These are phyloP conservation scores for Turnix velox DNA, from an alignment of 2,113 vertebrate species.

Conservation along the genomic window DNA sequence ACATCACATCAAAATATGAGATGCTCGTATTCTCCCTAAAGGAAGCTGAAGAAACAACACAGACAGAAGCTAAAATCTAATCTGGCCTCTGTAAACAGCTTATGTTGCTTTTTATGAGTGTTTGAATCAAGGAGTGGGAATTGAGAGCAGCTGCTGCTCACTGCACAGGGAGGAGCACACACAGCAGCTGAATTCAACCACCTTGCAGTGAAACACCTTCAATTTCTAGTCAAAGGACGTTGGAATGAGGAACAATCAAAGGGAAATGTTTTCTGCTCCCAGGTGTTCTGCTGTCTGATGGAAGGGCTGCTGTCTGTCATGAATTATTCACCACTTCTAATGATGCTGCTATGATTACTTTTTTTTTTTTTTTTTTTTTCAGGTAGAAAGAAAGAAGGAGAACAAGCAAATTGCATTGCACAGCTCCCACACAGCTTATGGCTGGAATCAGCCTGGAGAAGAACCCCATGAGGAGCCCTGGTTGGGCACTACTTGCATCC, in stretches of 20 bases:
- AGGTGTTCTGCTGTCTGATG: not conserved
- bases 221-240: not conserved
- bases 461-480: not conserved
- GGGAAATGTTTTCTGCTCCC: not conserved
- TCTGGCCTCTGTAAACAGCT: slow-evolving; percentile 34
- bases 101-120: slow-evolving; percentile 36
- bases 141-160: slow-evolving; percentile 35
- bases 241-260: not conserved
- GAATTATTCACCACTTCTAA: slow-evolving; percentile 9
- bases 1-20: fast-evolving
- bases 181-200: slow-evolving; percentile 26
- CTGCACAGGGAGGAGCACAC: not conserved
- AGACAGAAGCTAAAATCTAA: slow-evolving; percentile 6
- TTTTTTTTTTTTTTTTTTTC: not conserved
- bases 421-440: not conserved
- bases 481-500: not conserved
- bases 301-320: not conserved
- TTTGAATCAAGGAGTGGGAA: slow-evolving; percentile 27
- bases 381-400: not conserved
- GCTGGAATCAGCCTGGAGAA: not conserved
- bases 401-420: not conserved
- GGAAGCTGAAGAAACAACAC: not conserved
- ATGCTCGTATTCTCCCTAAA: not conserved
- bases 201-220: not conserved
- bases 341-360: not conserved